Conservation (phyloP, 2,888 invertebrate genomes). For the Hedychridium roseum region DNA sequence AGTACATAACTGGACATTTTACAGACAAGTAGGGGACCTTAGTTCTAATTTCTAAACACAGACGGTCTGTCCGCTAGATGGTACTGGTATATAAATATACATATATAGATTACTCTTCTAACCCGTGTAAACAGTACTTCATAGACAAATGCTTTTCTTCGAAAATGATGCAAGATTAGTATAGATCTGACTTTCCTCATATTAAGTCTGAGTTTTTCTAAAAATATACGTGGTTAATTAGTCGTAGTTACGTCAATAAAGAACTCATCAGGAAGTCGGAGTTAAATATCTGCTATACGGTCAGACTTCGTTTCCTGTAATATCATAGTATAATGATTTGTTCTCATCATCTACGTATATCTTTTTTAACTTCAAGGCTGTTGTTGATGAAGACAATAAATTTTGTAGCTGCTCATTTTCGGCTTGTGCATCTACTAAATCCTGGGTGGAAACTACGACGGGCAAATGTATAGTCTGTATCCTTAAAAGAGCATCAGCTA, state of each 20-base stretch:
- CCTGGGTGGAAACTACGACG: conserved; percentile 8
- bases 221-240: too few relatives aligned
- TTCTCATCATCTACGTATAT: neutral
- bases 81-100: too few relatives aligned
- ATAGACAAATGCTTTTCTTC: conserved; percentile 2
- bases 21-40: too few relatives aligned
- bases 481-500: conserved; percentile 37
- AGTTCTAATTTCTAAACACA: too few relatives aligned
- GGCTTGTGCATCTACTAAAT: conserved; percentile 12
- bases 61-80: too few relatives aligned
- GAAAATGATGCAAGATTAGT: too few relatives aligned
- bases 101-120: too few relatives aligned
- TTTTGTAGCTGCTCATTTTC: conserved; percentile 15
- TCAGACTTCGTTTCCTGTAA: neutral
- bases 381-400: conserved; percentile 1
- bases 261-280: too few relatives aligned
- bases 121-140: conserved; percentile 1
- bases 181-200: too few relatives aligned
- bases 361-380: conserved; percentile 8
- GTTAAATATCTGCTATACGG: conserved; percentile 12
- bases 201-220: too few relatives aligned
- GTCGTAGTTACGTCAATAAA: too few relatives aligned
- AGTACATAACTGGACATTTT: too few relatives aligned
- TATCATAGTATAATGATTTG: neutral
- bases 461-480: conserved; percentile 23